Percentiles rank a stretch among this genome's conserved stretches.
phyloP scores from a whole-genome alignment of 1,140 invertebrate genomes.

The Pseudomyrmex pallidus region DNA sequence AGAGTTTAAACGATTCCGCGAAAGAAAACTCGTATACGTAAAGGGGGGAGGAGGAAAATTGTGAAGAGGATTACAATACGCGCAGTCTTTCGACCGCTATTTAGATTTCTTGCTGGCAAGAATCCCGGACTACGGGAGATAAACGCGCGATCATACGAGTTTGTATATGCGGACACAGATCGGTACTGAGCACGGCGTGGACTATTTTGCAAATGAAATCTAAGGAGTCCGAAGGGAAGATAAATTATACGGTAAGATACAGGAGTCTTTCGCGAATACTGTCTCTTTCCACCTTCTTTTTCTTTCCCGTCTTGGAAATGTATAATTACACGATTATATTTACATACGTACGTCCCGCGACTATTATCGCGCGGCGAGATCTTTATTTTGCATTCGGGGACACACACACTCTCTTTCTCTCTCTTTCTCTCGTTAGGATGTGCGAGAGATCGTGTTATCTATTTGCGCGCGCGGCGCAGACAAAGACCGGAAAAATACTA shows the following conservation, averaged over 20 bases:
- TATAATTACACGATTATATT: constrained; percentile 58
- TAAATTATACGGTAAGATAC: constrained; percentile 42
- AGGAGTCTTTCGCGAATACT: neutral
- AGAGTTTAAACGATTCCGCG: constrained; percentile 20
- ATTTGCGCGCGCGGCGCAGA: neutral
- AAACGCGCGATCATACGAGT: constrained; percentile 6
- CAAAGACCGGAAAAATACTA: constrained; percentile 46
- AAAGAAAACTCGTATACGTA: constrained; percentile 17
- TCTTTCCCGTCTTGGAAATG: too few relatives aligned
- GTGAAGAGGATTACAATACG: neutral
- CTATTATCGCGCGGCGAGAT: constrained; percentile 38
- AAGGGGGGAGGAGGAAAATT: neutral
- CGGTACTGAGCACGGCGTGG: neutral
- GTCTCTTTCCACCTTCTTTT: neutral
- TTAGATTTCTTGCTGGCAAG: constrained; percentile 9
- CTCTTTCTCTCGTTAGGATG: too few relatives aligned
- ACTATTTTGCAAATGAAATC: constrained; percentile 50
- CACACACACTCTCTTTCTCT: neutral
- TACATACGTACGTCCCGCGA: constrained; percentile 50
- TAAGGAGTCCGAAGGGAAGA: neutral
- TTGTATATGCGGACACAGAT: constrained; percentile 1
- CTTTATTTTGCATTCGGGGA: constrained; percentile 47
- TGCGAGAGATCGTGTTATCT: too few relatives aligned
- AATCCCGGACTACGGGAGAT: neutral
- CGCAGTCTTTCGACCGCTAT: constrained; percentile 7